phyloP scores from a whole-genome alignment of 1,140 invertebrate species.

The Augochlora pura region DNA sequence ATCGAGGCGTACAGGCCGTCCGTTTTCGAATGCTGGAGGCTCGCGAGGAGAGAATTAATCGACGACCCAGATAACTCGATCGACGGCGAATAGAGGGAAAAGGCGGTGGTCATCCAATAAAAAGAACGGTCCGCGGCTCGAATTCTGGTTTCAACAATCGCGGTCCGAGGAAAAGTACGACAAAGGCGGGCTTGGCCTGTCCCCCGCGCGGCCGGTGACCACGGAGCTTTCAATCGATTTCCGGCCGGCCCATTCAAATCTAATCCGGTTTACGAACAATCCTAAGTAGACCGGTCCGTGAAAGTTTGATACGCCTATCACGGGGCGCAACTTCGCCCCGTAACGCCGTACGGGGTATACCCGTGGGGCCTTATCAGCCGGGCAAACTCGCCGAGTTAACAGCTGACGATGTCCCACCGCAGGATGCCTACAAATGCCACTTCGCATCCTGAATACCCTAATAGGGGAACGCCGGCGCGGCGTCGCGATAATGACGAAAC shows the following conservation, averaged over 20 bases:
- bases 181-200: neutral
- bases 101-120: neutral
- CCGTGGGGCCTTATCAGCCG: slow-evolving; percentile 50
- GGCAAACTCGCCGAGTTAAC: slow-evolving; percentile 64
- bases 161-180: neutral
- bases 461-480: neutral
- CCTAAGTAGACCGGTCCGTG: slow-evolving; percentile 24
- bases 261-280: slow-evolving; percentile 33
- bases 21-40: neutral
- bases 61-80: neutral
- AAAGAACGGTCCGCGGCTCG: neutral
- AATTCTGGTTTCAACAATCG: neutral
- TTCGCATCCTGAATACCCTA: slow-evolving; percentile 49
- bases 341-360: slow-evolving; percentile 41
- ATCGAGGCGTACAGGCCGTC: neutral
- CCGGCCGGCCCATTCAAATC: slow-evolving; percentile 3
- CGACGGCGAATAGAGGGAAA: neutral
- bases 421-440: slow-evolving; percentile 56
- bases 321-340: slow-evolving; percentile 25
- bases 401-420: slow-evolving; percentile 52
- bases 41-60: neutral
- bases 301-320: slow-evolving; percentile 49
- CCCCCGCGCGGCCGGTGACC: too few relatives aligned
- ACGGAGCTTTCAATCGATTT: neutral
- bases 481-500: slow-evolving; percentile 46